Base-by-base conservation (phyloP, 2,113 vertebrate species). In the Syrrhaptes paradoxus region DNA sequence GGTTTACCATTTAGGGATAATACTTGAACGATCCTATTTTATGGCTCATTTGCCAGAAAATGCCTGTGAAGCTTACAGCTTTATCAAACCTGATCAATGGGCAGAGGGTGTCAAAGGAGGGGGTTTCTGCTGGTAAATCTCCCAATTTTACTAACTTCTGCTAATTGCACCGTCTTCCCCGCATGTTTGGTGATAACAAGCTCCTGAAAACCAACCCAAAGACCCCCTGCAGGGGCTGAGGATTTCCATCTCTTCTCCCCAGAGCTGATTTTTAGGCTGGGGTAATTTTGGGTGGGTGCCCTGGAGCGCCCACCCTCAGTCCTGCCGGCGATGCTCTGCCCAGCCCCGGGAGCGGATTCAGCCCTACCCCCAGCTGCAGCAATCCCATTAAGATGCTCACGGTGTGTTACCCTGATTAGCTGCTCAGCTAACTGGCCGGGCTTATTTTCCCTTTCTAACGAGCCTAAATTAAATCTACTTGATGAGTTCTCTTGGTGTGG, bases 1-100 rank as follows among this genome's bases (percentile, higher is more conserved):
- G 51, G 94, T 86, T 97, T 92, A 61, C 49, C 86, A 36, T 95
- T 96, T 91, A 75, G 83, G 94, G 83, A 95, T 87, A 96, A 89
- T 83, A 87, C 74, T 94, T 74, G 81, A 90, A 57, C 85, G 41
- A 94, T 63, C 87, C 92, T 93, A 96, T 96, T 97, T 95, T 96
- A 96, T 52, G 97, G 86, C 87, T 75, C 92, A 95, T 95, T 96
- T 93, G 63, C 85, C 68, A 51, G 95, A 86, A 96, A 87, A 91
- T 46, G 75, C 87, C 66, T 91, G 84, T n/a, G 93, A 94, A 91
- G 68, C 72, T 93, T 46, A 32, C 71, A 46, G 59, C 89, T 94
- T 91, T 97, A 92, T 96, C 89, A 86, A 79, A 73, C 65, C 55
- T 96, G 90, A 95, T 90, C 75, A 72, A 61, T 49, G 85, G 71